Evolutionary conservation across 1,140 invertebrate species (phyloP), one percentile per base, ranked within the genome.

Genomic region (Diploscapter pachys): DNA sequence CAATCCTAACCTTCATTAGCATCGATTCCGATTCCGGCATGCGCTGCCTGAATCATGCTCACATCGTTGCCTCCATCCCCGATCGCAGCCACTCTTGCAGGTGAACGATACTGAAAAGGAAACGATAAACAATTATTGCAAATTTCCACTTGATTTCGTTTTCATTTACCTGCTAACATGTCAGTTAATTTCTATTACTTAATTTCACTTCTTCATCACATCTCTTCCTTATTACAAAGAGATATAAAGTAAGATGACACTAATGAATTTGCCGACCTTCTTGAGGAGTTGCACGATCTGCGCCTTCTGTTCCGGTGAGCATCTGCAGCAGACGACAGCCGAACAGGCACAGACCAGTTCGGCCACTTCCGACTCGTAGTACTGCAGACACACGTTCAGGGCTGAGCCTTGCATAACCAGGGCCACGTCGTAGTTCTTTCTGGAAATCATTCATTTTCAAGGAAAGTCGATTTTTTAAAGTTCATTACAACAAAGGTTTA

Each of bases 241-340:
- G 31, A 31, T 31, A 31, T 31, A 31, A 31, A 31, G 31, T 31
- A 31, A 31, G 31, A 31, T 1, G 31, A 31, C 31, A 31, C 31
- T 31, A 31, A 31, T 9, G 13, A 59, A 11, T 11, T 64, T 64
- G 9, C 5, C 5, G 5, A 9, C 31, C 81, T 91, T 90, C 79
- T 96, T 92, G 76, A 99, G 92, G 55, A 99, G 85, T 71, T 89
- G 87, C 59, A 98, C 96, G 67, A 99, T 95, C 83, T 93, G 91
- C 4, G 97, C 96, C 88, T 99, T 99, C 87, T 99, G 96, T 2
- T 96, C 98, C 1, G 97, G 96, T 9, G 95, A 98, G 88, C 96
- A 99, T 68, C 97, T 90, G 81, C 90, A 91, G 75, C 87, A 89
- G 81, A 99, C 94, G 59, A 99, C 96, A 3, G 94, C 93, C 0